phyloP scores from a whole-genome alignment of 2,888 invertebrate genomes.

The Notocelia uddmanniana region DNA sequence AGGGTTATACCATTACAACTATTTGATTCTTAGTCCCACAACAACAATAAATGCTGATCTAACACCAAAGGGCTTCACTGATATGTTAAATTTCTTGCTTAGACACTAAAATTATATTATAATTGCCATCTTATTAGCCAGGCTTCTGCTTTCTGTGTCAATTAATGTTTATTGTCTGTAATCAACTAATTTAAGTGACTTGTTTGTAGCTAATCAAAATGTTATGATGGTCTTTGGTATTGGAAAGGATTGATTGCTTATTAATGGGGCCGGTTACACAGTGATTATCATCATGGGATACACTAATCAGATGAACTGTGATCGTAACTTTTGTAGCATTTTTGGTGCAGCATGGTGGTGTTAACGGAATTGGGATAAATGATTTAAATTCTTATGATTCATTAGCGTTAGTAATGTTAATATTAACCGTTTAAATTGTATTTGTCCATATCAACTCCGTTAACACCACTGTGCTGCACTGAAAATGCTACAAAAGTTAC shows the following conservation, averaged over 20 bases:
- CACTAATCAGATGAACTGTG: no score
- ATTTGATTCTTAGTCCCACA: not conserved
- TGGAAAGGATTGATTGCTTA: not conserved
- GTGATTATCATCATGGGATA: no score
- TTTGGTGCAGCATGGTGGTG: no score
- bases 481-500: no score
- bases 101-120: not conserved
- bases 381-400: no score
- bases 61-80: not conserved
- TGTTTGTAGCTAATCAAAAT: conserved; percentile 9
- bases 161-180: conserved; percentile 6
- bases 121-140: not conserved
- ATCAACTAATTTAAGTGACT: not conserved
- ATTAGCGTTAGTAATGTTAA: no score
- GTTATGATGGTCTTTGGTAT: conserved; percentile 14
- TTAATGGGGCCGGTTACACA: not conserved
- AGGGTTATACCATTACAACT: not conserved
- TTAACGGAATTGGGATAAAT: no score
- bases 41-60: not conserved
- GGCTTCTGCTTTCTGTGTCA: conserved; percentile 12
- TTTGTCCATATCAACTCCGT: no score
- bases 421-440: no score
- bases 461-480: no score
- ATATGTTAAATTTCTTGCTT: not conserved
- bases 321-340: no score